These are phyloP conservation scores for Corydoras sp. DNA, from an alignment of 2,113 vertebrate genomes.

Conservation along the genomic window DNA sequence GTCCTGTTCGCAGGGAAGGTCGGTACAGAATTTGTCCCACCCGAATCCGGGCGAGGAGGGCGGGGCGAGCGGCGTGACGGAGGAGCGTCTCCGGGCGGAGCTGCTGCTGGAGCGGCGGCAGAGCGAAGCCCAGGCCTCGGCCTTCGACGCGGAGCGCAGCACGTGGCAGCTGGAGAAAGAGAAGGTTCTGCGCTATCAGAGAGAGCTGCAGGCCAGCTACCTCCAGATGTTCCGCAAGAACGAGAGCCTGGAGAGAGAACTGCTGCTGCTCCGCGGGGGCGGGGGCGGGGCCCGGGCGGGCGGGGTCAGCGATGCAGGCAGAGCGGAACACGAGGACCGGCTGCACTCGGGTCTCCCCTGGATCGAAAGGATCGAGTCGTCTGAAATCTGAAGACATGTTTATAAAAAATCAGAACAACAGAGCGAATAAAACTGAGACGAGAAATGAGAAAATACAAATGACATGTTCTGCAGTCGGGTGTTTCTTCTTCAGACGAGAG, in stretches of 20 bases:
- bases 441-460: too few species aligned
- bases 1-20: slow-evolving; percentile 9
- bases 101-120: slow-evolving; percentile 86
- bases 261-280: slow-evolving; percentile 66
- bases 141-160: slow-evolving; percentile 84
- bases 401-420: background rate
- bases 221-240: slow-evolving; percentile 92
- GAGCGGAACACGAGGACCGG: slow-evolving; percentile 49
- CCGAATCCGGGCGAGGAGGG: slow-evolving; percentile 52
- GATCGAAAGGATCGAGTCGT: slow-evolving; percentile 90
- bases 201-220: slow-evolving; percentile 88
- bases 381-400: slow-evolving; percentile 78
- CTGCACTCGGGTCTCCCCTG: slow-evolving; percentile 70
- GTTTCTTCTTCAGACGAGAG: background rate
- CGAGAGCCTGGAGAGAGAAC: slow-evolving; percentile 78
- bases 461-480: too few species aligned
- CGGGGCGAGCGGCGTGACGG: slow-evolving; percentile 49
- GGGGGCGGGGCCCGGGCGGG: slow-evolving; percentile 50
- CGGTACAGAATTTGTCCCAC: background rate
- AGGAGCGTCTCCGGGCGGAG: slow-evolving; percentile 85
- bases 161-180: slow-evolving; percentile 93
- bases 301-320: slow-evolving; percentile 51
- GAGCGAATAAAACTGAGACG: background rate
- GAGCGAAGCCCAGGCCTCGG: slow-evolving; percentile 80
- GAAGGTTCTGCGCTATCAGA: slow-evolving; percentile 76